Evolutionary conservation across 2,797 vertebrate species (phyloP).

Genomic region (Ciconia nigra): DNA sequence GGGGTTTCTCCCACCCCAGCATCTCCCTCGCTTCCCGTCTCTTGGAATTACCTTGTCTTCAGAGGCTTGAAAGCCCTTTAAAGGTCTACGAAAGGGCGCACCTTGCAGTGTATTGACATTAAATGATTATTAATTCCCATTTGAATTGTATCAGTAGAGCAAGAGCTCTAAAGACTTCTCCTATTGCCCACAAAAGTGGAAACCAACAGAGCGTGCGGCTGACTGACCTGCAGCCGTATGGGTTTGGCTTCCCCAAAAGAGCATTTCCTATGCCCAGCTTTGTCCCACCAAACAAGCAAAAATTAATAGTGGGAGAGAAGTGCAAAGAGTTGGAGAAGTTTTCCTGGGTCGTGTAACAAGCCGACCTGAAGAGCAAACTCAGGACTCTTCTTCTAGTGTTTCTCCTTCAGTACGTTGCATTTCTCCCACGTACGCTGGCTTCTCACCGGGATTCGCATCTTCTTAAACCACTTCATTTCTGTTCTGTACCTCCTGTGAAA

Average conservation of each 20-base stretch:
- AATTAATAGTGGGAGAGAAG: neutral
- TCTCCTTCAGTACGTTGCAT: neutral
- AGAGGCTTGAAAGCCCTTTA: neutral
- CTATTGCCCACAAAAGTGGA: too few relatives aligned
- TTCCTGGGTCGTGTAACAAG: neutral
- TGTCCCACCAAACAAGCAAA: neutral
- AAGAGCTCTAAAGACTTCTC: neutral
- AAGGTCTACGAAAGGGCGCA: neutral
- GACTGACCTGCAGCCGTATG: neutral
- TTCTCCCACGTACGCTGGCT: neutral
- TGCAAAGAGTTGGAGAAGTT: neutral
- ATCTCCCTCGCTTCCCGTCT: neutral
- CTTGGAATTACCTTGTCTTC: neutral
- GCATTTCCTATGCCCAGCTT: fast-evolving
- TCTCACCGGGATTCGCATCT: neutral
- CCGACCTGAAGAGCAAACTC: neutral
- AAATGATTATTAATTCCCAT: neutral
- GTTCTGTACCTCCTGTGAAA: neutral
- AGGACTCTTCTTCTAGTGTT: neutral
- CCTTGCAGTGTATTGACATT: neutral
- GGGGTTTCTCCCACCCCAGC: neutral
- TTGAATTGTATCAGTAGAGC: too few relatives aligned
- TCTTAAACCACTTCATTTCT: neutral
- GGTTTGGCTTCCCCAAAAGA: neutral
- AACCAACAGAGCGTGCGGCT: neutral